These are phyloP conservation scores for Cebus imitator DNA, from an alignment of 2,113 vertebrate genomes.

Conservation along the genomic window DNA sequence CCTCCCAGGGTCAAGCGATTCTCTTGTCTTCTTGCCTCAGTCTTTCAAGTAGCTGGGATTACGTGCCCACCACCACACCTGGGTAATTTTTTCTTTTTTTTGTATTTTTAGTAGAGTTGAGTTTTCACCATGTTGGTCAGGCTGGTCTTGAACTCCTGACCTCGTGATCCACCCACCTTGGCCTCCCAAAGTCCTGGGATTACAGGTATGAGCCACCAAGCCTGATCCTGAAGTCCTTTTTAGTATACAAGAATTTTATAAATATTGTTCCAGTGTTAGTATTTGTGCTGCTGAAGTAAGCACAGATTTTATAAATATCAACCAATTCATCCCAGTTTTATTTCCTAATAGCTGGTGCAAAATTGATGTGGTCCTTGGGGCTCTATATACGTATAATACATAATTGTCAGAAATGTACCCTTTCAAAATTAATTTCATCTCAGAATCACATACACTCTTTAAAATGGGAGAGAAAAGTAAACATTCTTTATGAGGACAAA, in stretches of 20 bases:
- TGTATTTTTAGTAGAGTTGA: too few relatives aligned
- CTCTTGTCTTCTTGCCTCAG: too few relatives aligned
- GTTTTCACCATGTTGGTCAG: too few relatives aligned
- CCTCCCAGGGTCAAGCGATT: too few relatives aligned
- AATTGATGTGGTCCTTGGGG: not conserved
- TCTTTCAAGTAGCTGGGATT: too few relatives aligned
- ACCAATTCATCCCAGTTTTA: not conserved
- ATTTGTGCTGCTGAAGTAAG: too few relatives aligned
- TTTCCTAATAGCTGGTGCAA: not conserved
- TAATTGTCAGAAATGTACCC: not conserved
- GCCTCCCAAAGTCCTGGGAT: too few relatives aligned
- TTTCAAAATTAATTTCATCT: not conserved
- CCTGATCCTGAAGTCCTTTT: not conserved
- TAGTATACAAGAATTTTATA: not conserved
- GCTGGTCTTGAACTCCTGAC: too few relatives aligned
- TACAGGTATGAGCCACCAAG: too few relatives aligned
- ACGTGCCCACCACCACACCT: too few relatives aligned
- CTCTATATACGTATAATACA: not conserved
- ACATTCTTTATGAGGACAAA: not conserved
- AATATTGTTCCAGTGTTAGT: not conserved
- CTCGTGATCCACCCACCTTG: accelerated
- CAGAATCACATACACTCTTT: not conserved
- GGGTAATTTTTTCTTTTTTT: too few relatives aligned
- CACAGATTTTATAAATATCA: not conserved
- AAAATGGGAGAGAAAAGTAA: not conserved